Base-by-base conservation (phyloP, 2,797 vertebrate genomes). In the Menidia menidia region DNA sequence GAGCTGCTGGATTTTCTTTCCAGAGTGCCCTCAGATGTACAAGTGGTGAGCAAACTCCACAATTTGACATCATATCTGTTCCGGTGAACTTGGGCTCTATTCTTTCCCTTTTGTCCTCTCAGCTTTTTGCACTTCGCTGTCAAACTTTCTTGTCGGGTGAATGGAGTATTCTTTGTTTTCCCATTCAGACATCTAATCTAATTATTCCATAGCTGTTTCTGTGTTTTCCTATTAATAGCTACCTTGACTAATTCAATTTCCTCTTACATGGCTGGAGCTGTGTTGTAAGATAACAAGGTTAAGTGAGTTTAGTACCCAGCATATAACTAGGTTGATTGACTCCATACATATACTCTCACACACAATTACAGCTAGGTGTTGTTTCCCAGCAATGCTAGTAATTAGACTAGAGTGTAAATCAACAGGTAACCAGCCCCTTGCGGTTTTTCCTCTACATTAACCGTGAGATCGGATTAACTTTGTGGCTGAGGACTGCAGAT, bases 1-100 rank as follows among this genome's bases (percentile, higher is more conserved):
- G 97, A 99, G 92, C 92, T 99, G 76, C 94, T 99, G 64, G 97
- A 99, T 92, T 99, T 98, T 83, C 95, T 99, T 51, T 98, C 97
- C 88, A 95, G 98, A 94, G 96, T 98, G 80, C 98, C 97, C 85
- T 99, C 97, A 47, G 97, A 99, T 80, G 95, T 99, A 53, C 97
- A 99, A 96, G 89, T 98, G 97, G 98, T 99, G 85, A 79, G 97
- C 96, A 80, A 80, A 78, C 79, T 54, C 83, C 86, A 13, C 16
- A 8, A 64, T 81, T 31, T 69, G 56, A 62, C 67, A 68, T 61
- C 47, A 54, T 41, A 61, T 80, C 47, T 65, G 60, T 59, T 32
- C 45, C 30, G 60, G 57, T 59, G 6, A 52, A 59, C 64, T 47
- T 4, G 55, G 54, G 19, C 73, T 44, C 53, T 25, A 58, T 58